A percentile compares a stretch with the other conserved stretches of the same genome.
phyloP scores from a whole-genome alignment of 2,888 invertebrate species.

The Chaetogeoica ovagalla region DNA sequence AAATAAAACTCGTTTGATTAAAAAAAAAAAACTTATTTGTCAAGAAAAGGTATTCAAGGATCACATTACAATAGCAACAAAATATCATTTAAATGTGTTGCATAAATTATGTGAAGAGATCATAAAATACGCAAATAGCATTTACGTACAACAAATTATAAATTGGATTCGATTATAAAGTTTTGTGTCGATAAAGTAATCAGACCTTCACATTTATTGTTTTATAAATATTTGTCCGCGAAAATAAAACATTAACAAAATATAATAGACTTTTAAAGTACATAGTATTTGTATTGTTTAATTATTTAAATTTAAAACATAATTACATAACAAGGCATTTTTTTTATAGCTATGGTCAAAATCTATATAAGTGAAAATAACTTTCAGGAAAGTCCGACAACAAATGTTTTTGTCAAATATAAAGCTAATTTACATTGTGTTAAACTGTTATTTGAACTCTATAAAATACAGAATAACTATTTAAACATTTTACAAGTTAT shows the following conservation, averaged over 20 bases:
- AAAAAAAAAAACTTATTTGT: slow-evolving; percentile 39
- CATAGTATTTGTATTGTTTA: slow-evolving; percentile 31
- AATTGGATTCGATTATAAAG: slow-evolving; percentile 30
- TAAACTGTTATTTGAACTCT: slow-evolving; percentile 38
- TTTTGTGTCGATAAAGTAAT: slow-evolving; percentile 24
- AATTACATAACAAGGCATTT: slow-evolving; percentile 38
- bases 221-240: slow-evolving; percentile 45
- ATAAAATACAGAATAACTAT: background rate
- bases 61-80: slow-evolving; percentile 48
- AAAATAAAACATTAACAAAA: slow-evolving; percentile 44
- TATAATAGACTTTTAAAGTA: slow-evolving; percentile 35
- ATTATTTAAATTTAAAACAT: slow-evolving; percentile 40
- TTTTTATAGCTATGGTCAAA: slow-evolving; percentile 1
- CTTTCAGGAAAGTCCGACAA: slow-evolving; percentile 17
- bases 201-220: slow-evolving; percentile 47
- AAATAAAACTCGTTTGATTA: slow-evolving; percentile 47
- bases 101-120: slow-evolving; percentile 51
- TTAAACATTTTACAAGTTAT: background rate
- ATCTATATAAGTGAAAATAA: slow-evolving; percentile 28
- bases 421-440: slow-evolving; percentile 42
- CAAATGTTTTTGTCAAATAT: slow-evolving; percentile 28
- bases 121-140: slow-evolving; percentile 50
- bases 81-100: slow-evolving; percentile 31
- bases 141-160: slow-evolving; percentile 45
- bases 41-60: slow-evolving; percentile 39